These are phyloP conservation scores for Borostomias antarcticus DNA, from an alignment of 2,797 vertebrate genomes.

Conservation along the genomic window DNA sequence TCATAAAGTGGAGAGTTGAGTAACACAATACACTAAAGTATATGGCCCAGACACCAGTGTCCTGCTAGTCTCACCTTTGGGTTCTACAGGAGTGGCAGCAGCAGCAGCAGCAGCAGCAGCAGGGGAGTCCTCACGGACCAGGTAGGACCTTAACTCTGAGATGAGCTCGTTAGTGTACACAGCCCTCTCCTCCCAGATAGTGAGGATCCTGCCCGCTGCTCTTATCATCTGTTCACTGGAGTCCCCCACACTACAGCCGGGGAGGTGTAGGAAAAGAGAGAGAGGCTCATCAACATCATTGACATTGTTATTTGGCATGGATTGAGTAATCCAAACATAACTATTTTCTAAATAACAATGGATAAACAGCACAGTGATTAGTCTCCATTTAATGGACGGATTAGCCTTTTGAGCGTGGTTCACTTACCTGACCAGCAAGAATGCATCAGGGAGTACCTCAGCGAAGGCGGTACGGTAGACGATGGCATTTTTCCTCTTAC, in stretches of 20 bases:
- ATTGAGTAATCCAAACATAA: too few species aligned
- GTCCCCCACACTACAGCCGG: slow-evolving; percentile 77
- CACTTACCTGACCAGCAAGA: slow-evolving; percentile 88
- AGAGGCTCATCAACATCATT: background rate
- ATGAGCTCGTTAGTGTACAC: slow-evolving; percentile 93
- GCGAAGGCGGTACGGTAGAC: slow-evolving; percentile 93
- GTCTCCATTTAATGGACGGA: too few species aligned
- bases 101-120: slow-evolving; percentile 65
- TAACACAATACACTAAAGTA: too few species aligned
- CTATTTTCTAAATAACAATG: too few species aligned
- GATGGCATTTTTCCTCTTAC: slow-evolving; percentile 94
- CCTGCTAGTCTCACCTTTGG: slow-evolving; percentile 58
- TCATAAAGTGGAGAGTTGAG: too few species aligned
- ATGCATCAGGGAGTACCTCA: slow-evolving; percentile 89
- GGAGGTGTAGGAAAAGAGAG: background rate
- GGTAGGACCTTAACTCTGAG: slow-evolving; percentile 78
- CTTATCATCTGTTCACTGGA: slow-evolving; percentile 87
- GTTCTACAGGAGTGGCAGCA: slow-evolving; percentile 63
- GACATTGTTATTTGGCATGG: background rate
- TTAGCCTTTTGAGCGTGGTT: background rate
- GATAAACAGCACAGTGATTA: too few species aligned
- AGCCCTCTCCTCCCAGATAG: slow-evolving; percentile 95
- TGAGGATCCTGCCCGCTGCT: slow-evolving; percentile 90
- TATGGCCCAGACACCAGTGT: background rate
- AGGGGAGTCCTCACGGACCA: slow-evolving; percentile 83